phyloP scores from a whole-genome alignment of 2,113 vertebrate species.

The Embiotoca jacksoni region DNA sequence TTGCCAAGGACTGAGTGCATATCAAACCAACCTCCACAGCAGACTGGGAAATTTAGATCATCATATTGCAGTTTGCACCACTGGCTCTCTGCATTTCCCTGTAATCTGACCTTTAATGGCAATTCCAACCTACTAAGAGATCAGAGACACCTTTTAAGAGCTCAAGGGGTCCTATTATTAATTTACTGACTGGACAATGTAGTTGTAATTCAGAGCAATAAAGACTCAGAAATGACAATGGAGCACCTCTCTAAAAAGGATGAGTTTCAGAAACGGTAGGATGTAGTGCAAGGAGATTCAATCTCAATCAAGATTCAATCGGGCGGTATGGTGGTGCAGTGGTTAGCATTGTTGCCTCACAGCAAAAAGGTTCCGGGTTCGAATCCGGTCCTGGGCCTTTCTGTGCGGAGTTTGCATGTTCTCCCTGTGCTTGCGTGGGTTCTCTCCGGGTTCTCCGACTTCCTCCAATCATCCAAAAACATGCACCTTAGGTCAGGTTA shows the following conservation, averaged over 20 bases:
- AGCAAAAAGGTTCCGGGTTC: too few relatives aligned
- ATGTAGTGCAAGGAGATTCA: neutral
- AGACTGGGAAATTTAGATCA: neutral
- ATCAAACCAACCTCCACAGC: neutral
- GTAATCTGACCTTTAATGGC: neutral
- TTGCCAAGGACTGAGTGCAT: neutral
- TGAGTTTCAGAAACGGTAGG: neutral
- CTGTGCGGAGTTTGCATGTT: too few relatives aligned
- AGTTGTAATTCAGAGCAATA: constrained; percentile 4
- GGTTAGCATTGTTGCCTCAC: too few relatives aligned
- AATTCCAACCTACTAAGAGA: neutral
- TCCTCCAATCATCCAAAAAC: too few relatives aligned
- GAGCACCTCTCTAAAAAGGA: neutral
- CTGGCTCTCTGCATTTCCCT: neutral
- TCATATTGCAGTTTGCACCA: neutral
- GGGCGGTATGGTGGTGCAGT: too few relatives aligned
- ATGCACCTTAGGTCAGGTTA: too few relatives aligned
- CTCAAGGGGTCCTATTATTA: neutral
- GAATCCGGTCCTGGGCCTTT: too few relatives aligned
- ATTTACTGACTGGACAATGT: neutral
- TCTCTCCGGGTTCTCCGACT: too few relatives aligned
- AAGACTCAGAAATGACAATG: neutral
- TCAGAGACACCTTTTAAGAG: neutral
- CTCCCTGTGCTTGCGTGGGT: too few relatives aligned
- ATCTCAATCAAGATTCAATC: neutral